Base-by-base conservation (phyloP, 1,140 invertebrate species). In the Drosophila tani region DNA sequence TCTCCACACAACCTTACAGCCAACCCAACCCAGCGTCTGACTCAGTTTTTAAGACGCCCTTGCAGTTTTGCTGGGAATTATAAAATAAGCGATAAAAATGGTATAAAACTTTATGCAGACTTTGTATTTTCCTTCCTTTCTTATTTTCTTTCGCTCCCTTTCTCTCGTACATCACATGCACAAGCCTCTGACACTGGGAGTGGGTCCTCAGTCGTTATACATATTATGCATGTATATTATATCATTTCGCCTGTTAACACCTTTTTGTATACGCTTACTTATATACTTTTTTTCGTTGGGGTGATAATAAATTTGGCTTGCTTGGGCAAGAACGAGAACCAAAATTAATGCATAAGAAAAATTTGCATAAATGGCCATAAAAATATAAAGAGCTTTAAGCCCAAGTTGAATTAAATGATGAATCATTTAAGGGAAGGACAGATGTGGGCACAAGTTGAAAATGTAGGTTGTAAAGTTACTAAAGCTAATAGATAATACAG, bases 61-160 rank as follows among this genome's bases (percentile, higher is more conserved):
- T 81, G 66, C 85, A 85, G 67, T 88, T 85, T 88, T 81, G 85
- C 74, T 59, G 66, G 68, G 81, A 87, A 88, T 87, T 87, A 88
- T 90, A 88, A 90, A 88, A 88, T 90, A 88, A 90, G 69, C 85
- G 77, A 90, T 88, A 90, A 88, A 88, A 88, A 90, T 79, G 69
- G 78, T 88, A 88, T 90, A 84, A 84, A 90, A 88, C 85, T 81
- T 84, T 75, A 82, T 82, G 74, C 85, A 87, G 77, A 81, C 77
- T 75, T 80, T 59, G 64, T 71, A 65, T 60, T 47, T 62, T 63
- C 59, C 49, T 43, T 51, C 40, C 55, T 59, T 50, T 46, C 40
- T 45, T 41, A 40, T 29, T 55, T 56, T 11, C 8, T 21, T 38
- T 7, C 17, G n/a, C 15, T 45, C 11, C 32, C 11, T 46, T 11